Evolutionary conservation across 2,888 invertebrate genomes (phyloP), one percentile per base, ranked within the genome.

Genomic region (Lordiphosa fenestrarum): DNA sequence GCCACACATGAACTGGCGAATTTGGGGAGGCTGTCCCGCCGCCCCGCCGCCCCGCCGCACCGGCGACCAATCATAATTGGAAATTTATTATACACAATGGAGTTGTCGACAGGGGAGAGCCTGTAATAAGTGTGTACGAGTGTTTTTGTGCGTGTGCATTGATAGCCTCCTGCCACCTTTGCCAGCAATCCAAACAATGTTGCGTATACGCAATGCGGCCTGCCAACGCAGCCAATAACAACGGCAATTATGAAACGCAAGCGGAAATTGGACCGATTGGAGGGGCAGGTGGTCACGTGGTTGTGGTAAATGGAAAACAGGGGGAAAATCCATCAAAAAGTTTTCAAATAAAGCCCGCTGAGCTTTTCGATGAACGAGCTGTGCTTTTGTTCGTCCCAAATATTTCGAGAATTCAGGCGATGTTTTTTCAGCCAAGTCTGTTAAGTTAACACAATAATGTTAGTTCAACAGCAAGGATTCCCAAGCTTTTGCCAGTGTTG

Each of bases 51-150:
- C n/a, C 19, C 6, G 9, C 36, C 5, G 4, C 6, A 13, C 30
- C 38, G 38, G 9, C 40, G 35, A 58, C 38, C 78, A 64, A 63
- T 84, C 77, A 81, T 84, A 81, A 84, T 84, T 85, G 85, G 61
- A 74, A 84, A 84, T 81, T 71, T 81, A 84, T 85, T 81, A 62
- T 77, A 74, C 85, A 67, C 85, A 67, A 69, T 53, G 59, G 81
- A 76, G 58, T 62, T 59, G 70, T 53, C 58, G 44, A 55, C 64
- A 56, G 57, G 50, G 73, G 39, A 53, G 40, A 55, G 2, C 3
- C 3, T 7, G 30, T 30, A 30, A 30, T 30, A 3, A 25, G 36
- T 36, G 48, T 41, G 33, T 35, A 37, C 50, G 41, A 38, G 47
- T 66, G 50, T 51, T 50, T 66, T 51, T 62, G 56, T 55, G 65